Base-by-base conservation (phyloP, 1,140 invertebrate genomes). In the Aphidius gifuensis region DNA sequence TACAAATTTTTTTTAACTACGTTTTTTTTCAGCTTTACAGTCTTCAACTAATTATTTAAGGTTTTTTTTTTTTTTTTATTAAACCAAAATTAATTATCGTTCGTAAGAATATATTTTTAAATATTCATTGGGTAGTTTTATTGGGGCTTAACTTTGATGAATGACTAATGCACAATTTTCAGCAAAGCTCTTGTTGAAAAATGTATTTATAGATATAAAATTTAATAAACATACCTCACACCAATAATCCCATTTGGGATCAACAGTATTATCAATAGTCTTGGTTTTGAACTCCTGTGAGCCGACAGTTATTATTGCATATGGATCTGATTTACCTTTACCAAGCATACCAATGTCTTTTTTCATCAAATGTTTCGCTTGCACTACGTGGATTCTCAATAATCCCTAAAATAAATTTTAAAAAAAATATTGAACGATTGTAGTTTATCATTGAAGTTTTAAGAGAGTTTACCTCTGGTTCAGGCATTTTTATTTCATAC, bases 261-360 rank as follows among this genome's bases (percentile, higher is more conserved):
- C 91, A 9, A 97, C 85, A 63, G 90, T 92, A 77, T 96, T 96
- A 71, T 94, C 88, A 68, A 97, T 96, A 7, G 90, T 92, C 75
- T 86, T 83, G 0, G 95, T 97, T 72, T 89, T 88, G 77, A 92
- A 96, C 78, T 91, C 88, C 79, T 94, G 90, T 1, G 93, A 89
- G 53, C 94, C 94, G 54, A 97, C 90, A 68, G 86, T 89, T 69
- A 96, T 85, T 55, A 96, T 86, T 38, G 90, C 90, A 80, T 98
- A 98, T 5, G 96, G 96, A 84, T 98, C 96, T 4, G 93, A 96
- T 82, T 97, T 97, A 69, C 93, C 93, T 82, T 95, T 95, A 73
- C 94, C 93, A 63, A 97, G 78, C 70, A 98, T 82, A 49, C 92
- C 87, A 65, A 97, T 90, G 79, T 93, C 92, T 81, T 92, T 93